phyloP scores from a whole-genome alignment of 2,888 invertebrate species.

The Eupelmus urozonus region DNA sequence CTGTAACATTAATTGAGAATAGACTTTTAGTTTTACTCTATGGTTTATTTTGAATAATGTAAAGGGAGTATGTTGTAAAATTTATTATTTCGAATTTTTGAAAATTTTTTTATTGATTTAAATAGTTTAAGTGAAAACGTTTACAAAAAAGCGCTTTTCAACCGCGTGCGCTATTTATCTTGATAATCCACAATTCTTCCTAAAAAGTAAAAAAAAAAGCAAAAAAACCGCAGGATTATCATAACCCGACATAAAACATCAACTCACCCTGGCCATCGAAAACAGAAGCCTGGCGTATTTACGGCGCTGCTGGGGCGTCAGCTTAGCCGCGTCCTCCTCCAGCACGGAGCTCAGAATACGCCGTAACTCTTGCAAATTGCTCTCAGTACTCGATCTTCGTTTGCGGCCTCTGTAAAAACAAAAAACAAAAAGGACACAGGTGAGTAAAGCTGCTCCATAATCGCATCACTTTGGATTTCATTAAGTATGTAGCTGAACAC shows the following conservation, averaged over 20 bases:
- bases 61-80: neutral
- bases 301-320: slow-evolving; percentile 24
- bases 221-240: too few species aligned
- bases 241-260: neutral
- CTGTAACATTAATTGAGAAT: slow-evolving; percentile 11
- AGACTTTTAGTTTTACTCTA: neutral
- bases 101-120: neutral
- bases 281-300: slow-evolving; percentile 35
- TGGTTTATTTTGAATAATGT: too few species aligned
- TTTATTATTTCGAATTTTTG: neutral
- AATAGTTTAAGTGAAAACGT: too few species aligned
- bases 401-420: slow-evolving; percentile 52
- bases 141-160: too few species aligned
- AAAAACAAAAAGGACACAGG: neutral
- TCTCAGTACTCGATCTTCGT: slow-evolving; percentile 52
- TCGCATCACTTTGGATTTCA: neutral
- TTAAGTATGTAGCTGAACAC: too few species aligned
- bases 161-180: too few species aligned
- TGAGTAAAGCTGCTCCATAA: too few species aligned
- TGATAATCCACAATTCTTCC: too few species aligned
- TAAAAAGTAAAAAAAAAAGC: too few species aligned
- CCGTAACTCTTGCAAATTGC: slow-evolving; percentile 37
- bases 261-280: slow-evolving; percentile 54
- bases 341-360: slow-evolving; percentile 46
- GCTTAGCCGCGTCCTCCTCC: slow-evolving; percentile 33